Evolutionary conservation across 92 coral and sea anemone species (phyloP).

Genomic region (Scolanthus callimorphus): DNA sequence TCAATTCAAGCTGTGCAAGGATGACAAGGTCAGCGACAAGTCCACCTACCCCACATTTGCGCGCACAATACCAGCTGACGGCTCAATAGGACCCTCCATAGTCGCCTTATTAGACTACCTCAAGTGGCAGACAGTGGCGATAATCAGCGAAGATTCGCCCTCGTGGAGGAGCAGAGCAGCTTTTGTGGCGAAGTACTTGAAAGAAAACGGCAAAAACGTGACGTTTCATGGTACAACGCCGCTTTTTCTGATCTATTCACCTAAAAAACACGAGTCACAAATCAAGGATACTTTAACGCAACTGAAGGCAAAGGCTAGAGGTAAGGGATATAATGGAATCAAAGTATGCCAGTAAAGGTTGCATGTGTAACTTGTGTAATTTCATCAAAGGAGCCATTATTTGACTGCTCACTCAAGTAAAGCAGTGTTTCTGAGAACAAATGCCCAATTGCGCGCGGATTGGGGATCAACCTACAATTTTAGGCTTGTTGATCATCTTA

Average conservation of each 20-base stretch:
- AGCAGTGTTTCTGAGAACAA: no score
- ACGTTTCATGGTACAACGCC: constrained; percentile 38
- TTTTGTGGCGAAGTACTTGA: constrained; percentile 45
- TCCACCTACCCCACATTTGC: constrained; percentile 84
- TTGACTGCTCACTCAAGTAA: no score
- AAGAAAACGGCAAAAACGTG: constrained; percentile 48
- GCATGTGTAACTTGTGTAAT: no score
- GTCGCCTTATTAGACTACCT: constrained; percentile 60
- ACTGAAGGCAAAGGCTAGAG: constrained; percentile 54
- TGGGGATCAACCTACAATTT: no score
- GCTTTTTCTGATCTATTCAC: constrained; percentile 16
- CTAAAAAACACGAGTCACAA: constrained; percentile 1
- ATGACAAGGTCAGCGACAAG: constrained; percentile 73
- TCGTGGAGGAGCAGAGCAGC: constrained; percentile 55
- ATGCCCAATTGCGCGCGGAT: no score
- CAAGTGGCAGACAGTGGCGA: constrained; percentile 70
- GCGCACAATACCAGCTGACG: constrained; percentile 84
- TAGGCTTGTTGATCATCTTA: no score
- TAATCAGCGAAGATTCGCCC: constrained; percentile 58
- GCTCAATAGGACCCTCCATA: constrained; percentile 75
- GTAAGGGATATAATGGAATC: constrained; percentile 29
- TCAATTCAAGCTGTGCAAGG: constrained; percentile 92
- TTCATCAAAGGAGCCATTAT: no score
- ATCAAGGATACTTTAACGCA: constrained; percentile 39
- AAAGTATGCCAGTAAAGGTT: no score